Conservation (phyloP, 1,140 invertebrate genomes). For the Coboldia fuscipes region DNA sequence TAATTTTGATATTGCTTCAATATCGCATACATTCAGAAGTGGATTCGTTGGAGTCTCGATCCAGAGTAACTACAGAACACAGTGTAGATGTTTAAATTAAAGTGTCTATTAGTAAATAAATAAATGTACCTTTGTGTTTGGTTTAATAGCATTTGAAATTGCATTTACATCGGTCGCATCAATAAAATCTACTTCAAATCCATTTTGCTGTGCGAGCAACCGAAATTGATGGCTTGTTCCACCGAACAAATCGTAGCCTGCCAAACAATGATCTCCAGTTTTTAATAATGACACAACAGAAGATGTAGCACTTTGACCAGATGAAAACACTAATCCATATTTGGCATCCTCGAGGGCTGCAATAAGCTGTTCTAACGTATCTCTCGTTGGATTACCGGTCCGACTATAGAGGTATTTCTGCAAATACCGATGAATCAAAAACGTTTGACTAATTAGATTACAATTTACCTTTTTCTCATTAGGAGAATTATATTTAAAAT, state of each 20-base stretch:
- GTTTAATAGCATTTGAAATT: conserved; percentile 35
- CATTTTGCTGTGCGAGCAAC: conserved; percentile 31
- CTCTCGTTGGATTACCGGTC: conserved; percentile 79
- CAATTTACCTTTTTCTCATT: not conserved
- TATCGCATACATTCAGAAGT: conserved; percentile 60
- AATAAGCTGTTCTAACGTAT: conserved; percentile 64
- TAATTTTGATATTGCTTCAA: conserved; percentile 36
- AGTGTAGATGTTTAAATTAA: not conserved
- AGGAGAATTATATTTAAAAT: conserved; percentile 60
- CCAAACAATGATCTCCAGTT: conserved; percentile 70
- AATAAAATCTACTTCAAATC: conserved; percentile 44
- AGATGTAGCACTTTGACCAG: conserved; percentile 64
- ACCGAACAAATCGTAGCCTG: conserved; percentile 81
- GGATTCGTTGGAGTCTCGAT: conserved; percentile 81
- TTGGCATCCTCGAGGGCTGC: conserved; percentile 73
- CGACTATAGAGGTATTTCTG: conserved; percentile 52
- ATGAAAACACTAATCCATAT: conserved; percentile 58
- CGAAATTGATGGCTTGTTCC: conserved; percentile 35
- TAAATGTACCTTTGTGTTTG: conserved; percentile 46
- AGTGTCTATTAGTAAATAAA: not conserved
- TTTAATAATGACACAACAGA: conserved; percentile 48
- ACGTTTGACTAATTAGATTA: not conserved
- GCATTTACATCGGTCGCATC: conserved; percentile 40
- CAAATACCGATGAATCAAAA: not conserved
- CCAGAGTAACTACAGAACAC: conserved; percentile 46